Conservation (phyloP, 2,888 invertebrate genomes). For the Athalia rosae region DNA sequence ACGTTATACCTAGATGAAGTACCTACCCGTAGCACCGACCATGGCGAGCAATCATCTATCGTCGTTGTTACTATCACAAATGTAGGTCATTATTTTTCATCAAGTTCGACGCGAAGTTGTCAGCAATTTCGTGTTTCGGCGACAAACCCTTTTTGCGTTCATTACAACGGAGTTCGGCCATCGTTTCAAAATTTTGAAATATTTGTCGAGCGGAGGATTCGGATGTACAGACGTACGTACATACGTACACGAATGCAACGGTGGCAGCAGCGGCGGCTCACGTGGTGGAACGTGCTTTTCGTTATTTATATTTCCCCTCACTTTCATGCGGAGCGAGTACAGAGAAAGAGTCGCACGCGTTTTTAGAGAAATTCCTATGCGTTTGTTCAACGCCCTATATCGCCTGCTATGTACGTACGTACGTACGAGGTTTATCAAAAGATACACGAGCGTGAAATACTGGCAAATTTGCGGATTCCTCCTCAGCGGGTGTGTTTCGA, state of each 20-base stretch:
- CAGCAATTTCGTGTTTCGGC: not conserved
- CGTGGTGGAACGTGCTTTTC: constrained; percentile 26
- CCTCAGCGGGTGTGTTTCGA: constrained; percentile 21
- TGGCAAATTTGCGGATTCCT: constrained; percentile 42
- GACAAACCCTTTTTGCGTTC: constrained; percentile 39
- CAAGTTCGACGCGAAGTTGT: constrained; percentile 13
- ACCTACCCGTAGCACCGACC: not conserved
- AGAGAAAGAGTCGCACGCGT: constrained; percentile 5
- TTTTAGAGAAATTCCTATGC: constrained; percentile 29
- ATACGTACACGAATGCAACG: too few relatives aligned
- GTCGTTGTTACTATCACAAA: constrained; percentile 10
- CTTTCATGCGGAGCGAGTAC: not conserved
- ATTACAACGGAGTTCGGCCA: constrained; percentile 11
- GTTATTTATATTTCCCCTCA: constrained; percentile 39
- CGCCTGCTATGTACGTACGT: too few relatives aligned
- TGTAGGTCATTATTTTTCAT: constrained; percentile 26
- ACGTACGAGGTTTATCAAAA: constrained; percentile 25
- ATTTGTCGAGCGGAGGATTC: constrained; percentile 28
- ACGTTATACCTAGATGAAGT: too few relatives aligned
- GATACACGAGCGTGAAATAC: constrained; percentile 37
- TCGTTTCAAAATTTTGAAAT: constrained; percentile 30
- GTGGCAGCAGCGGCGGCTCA: not conserved
- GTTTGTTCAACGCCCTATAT: constrained; percentile 31
- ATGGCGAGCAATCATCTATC: constrained; percentile 11
- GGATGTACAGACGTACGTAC: constrained; percentile 2